A percentile compares a stretch with the other conserved stretches of the same genome.
Conservation (phyloP, 2,888 invertebrate genomes). For the Dorcus parallelipipedus region DNA sequence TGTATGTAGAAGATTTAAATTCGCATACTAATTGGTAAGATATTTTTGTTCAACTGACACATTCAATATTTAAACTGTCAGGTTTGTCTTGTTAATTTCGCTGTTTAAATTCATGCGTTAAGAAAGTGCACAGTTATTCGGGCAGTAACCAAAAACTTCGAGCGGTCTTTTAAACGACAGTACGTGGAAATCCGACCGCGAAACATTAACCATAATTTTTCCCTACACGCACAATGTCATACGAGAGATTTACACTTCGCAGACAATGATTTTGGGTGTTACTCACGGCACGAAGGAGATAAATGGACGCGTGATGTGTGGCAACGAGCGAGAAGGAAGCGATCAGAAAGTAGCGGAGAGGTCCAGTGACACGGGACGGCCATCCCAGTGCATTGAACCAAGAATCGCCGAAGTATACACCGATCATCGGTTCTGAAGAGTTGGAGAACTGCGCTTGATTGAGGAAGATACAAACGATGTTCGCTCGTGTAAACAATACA, state of each 20-base stretch:
- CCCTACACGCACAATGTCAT: conserved; percentile 14
- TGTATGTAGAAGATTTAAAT: too few species aligned
- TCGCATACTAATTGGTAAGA: too few species aligned
- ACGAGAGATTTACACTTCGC: conserved; percentile 24
- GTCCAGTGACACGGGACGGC: conserved; percentile 24
- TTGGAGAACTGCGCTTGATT: too few species aligned
- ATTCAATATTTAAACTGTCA: too few species aligned
- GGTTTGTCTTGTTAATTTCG: too few species aligned
- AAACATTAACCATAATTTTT: conserved; percentile 10
- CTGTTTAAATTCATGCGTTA: too few species aligned
- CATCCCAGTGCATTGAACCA: conserved; percentile 29
- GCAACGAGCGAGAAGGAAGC: neutral
- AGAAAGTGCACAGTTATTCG: too few species aligned
- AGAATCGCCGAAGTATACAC: conserved; percentile 4
- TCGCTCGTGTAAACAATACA: too few species aligned
- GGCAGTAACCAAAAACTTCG: too few species aligned
- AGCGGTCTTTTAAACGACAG: neutral
- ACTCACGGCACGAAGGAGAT: conserved; percentile 1
- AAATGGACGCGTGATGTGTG: neutral
- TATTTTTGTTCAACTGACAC: too few species aligned
- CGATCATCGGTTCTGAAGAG: too few species aligned
- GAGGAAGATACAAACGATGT: too few species aligned
- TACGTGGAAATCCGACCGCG: conserved; percentile 15
- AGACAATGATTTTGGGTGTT: conserved; percentile 22
- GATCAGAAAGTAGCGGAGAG: conserved; percentile 12